Percentiles rank a stretch among this genome's conserved stretches.
Conservation (phyloP, 2,888 invertebrate species). For the Drosophila paucipuncta region DNA sequence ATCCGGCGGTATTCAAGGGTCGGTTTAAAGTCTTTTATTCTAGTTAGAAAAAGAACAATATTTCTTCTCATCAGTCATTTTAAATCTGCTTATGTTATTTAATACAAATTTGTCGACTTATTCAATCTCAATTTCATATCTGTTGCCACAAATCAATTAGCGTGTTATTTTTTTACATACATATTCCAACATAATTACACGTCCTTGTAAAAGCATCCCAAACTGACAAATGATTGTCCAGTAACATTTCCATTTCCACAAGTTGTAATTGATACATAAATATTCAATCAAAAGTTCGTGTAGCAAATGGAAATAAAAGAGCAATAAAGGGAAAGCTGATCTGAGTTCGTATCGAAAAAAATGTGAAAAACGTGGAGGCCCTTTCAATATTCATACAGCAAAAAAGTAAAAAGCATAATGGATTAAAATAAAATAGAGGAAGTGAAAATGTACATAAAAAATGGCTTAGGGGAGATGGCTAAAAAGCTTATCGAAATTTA, state of each 20-base stretch:
- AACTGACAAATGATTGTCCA: background rate
- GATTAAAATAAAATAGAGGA: background rate
- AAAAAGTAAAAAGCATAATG: background rate
- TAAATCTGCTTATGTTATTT: background rate
- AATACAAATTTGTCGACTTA: background rate
- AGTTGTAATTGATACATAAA: conserved; percentile 16
- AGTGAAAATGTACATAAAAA: conserved; percentile 4
- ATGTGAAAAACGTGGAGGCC: background rate
- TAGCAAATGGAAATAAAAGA: conserved; percentile 2
- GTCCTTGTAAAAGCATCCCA: conserved; percentile 1
- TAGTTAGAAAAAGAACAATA: background rate
- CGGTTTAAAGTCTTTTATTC: background rate
- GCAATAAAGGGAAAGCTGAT: conserved; percentile 7
- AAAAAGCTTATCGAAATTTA: conserved; percentile 15
- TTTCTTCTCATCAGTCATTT: background rate
- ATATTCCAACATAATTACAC: conserved; percentile 16
- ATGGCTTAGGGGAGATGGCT: background rate
- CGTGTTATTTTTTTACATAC: conserved; percentile 7
- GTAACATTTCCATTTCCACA: background rate
- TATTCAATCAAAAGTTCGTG: conserved; percentile 10
- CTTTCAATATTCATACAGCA: conserved; percentile 8
- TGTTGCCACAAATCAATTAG: conserved; percentile 8
- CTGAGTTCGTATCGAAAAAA: background rate
- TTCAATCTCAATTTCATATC: background rate
- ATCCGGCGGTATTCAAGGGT: background rate